phyloP scores from a whole-genome alignment of 1,140 invertebrate species.

The Gonioctena quinquepunctata region DNA sequence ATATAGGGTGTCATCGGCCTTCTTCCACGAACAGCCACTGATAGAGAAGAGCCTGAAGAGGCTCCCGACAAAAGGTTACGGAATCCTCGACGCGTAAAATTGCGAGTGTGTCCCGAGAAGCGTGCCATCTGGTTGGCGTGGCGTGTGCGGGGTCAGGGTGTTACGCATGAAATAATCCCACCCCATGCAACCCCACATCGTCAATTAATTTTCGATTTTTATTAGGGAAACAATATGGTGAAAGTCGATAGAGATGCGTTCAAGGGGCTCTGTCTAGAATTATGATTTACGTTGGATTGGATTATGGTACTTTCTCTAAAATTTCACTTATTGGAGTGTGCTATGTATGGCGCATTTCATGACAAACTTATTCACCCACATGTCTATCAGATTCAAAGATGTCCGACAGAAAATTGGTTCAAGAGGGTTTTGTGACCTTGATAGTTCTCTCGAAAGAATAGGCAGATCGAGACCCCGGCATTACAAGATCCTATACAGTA shows the following conservation, averaged over 20 bases:
- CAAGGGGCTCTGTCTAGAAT: neutral
- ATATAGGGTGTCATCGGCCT: no score
- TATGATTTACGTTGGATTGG: neutral
- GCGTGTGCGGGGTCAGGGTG: conserved; percentile 26
- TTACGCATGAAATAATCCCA: conserved; percentile 19
- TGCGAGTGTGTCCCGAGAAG: conserved; percentile 29
- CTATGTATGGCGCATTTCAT: no score
- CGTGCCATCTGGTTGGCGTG: conserved; percentile 32
- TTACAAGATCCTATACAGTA: no score
- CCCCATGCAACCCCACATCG: neutral
- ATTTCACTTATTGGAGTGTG: neutral
- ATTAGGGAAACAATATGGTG: conserved; percentile 22
- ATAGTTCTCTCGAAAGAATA: no score
- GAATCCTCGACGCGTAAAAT: conserved; percentile 38
- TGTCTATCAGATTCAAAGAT: no score
- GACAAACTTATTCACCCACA: no score
- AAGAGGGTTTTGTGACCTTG: no score
- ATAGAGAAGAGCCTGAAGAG: neutral
- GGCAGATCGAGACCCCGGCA: no score
- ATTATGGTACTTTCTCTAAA: neutral
- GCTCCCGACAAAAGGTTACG: neutral
- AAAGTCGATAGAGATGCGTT: neutral
- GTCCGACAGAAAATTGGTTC: no score
- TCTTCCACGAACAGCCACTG: no score
- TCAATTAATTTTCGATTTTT: conserved; percentile 36